A percentile compares a stretch with the other conserved stretches of the same genome.
These are phyloP conservation scores for Phasianus colchicus DNA, from an alignment of 2,113 vertebrate genomes.

Conservation along the genomic window DNA sequence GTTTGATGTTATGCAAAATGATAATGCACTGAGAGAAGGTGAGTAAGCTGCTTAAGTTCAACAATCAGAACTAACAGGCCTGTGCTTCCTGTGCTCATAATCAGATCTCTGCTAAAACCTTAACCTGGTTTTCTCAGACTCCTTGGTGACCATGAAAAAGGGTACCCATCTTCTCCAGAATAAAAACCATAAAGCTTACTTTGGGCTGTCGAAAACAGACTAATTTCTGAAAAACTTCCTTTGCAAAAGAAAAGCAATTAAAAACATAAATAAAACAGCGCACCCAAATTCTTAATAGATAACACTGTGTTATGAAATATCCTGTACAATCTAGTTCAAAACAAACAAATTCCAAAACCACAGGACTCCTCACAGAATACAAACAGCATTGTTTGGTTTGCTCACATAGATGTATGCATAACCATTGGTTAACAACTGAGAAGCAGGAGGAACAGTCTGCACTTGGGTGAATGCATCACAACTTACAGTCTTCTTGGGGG, in stretches of 20 bases:
- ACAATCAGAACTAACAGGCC: background rate
- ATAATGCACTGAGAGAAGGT: background rate
- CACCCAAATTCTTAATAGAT: background rate
- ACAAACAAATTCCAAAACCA: background rate
- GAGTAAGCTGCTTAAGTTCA: background rate
- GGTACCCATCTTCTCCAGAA: background rate
- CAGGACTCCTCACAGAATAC: background rate
- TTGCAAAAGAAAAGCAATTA: background rate
- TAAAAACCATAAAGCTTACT: background rate
- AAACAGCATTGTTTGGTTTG: background rate
- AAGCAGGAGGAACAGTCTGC: background rate
- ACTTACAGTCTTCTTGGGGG: background rate
- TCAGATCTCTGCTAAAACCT: background rate
- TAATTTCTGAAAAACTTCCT: background rate
- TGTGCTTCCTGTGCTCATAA: background rate
- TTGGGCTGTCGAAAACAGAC: background rate
- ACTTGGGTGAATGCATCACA: background rate
- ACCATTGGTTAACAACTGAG: fast-evolving
- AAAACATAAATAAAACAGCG: fast-evolving
- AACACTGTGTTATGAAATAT: background rate
- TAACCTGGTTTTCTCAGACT: background rate
- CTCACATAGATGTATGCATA: background rate
- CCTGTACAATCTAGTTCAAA: background rate
- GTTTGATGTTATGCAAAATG: background rate
- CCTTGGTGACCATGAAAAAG: background rate